Conservation (phyloP, 2,797 vertebrate genomes). For the Oreochromis grahami region DNA sequence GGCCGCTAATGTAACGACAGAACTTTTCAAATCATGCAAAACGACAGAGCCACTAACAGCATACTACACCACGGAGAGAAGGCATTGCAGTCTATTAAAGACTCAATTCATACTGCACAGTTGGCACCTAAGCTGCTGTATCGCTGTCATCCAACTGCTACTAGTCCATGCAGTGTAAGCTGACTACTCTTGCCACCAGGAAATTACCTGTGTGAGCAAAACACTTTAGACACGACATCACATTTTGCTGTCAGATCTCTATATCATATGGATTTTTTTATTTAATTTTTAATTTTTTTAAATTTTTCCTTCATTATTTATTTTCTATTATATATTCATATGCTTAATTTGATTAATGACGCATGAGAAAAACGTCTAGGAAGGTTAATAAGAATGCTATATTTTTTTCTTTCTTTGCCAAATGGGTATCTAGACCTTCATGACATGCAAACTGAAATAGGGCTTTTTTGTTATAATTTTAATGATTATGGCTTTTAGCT, state of each 20-base stretch:
- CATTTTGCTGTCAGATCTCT: background rate
- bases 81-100: constrained; percentile 22
- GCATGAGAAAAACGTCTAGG: background rate
- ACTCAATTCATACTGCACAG: constrained; percentile 5
- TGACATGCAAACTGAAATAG: background rate
- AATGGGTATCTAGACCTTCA: background rate
- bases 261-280: background rate
- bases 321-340: background rate
- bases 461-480: background rate
- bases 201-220: background rate
- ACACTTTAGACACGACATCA: background rate
- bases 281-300: background rate
- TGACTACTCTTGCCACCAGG: background rate
- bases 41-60: constrained; percentile 43
- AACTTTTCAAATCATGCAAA: constrained; percentile 66
- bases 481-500: background rate
- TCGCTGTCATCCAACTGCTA: background rate
- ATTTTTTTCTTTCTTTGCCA: background rate
- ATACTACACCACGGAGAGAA: constrained; percentile 13
- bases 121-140: constrained; percentile 9
- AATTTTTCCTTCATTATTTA: background rate
- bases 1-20: constrained; percentile 57
- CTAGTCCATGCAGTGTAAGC: background rate
- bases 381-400: background rate
- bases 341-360: background rate